Conservation (phyloP, 2,888 invertebrate species). For the Cheilosia scutellata region DNA sequence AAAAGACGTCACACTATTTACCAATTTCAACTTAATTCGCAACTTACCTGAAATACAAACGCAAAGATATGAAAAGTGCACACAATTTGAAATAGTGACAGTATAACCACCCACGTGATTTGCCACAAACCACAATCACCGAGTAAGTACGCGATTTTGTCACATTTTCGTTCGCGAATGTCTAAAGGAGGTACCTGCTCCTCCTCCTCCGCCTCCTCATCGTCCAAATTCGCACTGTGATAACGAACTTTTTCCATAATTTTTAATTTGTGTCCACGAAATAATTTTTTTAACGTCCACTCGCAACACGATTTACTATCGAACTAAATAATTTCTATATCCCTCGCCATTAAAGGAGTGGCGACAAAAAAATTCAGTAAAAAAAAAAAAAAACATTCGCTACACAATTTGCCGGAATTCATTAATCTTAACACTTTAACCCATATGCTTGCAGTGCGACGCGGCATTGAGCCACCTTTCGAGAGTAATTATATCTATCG, state of each 20-base stretch:
- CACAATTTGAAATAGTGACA: constrained; percentile 87
- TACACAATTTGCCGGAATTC: constrained; percentile 43
- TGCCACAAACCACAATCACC: constrained; percentile 87
- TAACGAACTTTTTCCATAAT: constrained; percentile 38
- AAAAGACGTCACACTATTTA: constrained; percentile 16
- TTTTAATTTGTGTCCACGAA: constrained; percentile 11
- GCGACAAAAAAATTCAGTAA: neutral
- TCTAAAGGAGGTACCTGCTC: constrained; percentile 77
- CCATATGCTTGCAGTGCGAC: constrained; percentile 8
- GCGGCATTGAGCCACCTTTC: constrained; percentile 45
- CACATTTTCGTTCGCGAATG: constrained; percentile 80
- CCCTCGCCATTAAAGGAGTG: constrained; percentile 48
- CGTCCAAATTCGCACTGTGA: constrained; percentile 11
- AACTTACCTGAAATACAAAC: constrained; percentile 85
- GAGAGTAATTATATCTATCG: constrained; percentile 36
- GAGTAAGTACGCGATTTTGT: constrained; percentile 85
- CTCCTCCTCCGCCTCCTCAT: constrained; percentile 74
- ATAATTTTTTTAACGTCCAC: constrained; percentile 46
- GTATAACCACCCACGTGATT: constrained; percentile 85
- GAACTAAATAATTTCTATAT: constrained; percentile 44
- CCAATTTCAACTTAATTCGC: neutral
- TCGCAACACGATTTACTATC: constrained; percentile 43
- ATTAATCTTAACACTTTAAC: constrained; percentile 53
- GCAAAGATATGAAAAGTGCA: constrained; percentile 88
- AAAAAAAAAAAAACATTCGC: neutral